Conservation (phyloP, 2,797 vertebrate species). For the Phoxinus dragarum region DNA sequence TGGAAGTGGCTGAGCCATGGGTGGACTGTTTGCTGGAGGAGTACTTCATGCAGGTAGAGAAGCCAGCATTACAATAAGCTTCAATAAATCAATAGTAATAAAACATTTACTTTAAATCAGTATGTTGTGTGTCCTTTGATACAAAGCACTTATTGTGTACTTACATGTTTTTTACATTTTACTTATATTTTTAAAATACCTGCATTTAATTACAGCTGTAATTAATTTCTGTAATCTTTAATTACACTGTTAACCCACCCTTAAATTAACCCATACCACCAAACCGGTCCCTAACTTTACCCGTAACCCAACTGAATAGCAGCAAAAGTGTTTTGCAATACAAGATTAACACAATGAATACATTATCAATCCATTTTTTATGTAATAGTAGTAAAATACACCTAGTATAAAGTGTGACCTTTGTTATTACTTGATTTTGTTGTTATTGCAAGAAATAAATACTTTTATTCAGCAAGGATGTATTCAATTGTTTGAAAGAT, state of each 20-base stretch:
- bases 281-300: neutral
- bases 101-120: neutral
- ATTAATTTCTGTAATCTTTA: too few relatives aligned
- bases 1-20: constrained; percentile 92
- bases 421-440: too few relatives aligned
- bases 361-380: neutral
- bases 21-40: constrained; percentile 92
- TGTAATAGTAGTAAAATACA: neutral
- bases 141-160: neutral
- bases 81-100: neutral
- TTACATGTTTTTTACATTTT: too few relatives aligned
- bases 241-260: neutral
- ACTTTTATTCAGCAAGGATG: too few relatives aligned
- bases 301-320: neutral
- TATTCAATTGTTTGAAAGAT: too few relatives aligned
- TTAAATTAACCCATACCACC: neutral
- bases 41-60: constrained; percentile 92
- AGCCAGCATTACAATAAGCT: neutral
- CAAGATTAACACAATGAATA: neutral
- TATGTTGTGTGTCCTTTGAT: neutral
- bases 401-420: too few relatives aligned
- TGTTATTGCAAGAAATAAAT: too few relatives aligned
- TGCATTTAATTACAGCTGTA: too few relatives aligned
- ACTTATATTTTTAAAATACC: too few relatives aligned
- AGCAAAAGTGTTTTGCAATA: neutral